These are phyloP conservation scores for Elysia crispata DNA, from an alignment of 2,888 invertebrate genomes.

Conservation along the genomic window DNA sequence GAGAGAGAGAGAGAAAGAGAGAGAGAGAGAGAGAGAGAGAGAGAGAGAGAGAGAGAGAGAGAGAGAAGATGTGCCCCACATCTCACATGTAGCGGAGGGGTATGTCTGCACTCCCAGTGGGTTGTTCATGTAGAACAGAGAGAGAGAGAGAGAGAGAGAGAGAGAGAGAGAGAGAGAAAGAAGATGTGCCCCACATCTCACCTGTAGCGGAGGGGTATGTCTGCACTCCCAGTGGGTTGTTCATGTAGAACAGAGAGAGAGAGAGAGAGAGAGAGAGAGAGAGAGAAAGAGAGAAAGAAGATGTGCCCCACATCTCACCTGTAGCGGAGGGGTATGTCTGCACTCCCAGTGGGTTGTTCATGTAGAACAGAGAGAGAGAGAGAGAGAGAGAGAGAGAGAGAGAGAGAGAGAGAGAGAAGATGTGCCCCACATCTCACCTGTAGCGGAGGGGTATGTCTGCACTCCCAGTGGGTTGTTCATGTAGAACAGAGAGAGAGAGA, in stretches of 20 bases:
- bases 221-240: slow-evolving; percentile 27
- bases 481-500: slow-evolving; percentile 20
- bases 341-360: slow-evolving; percentile 40
- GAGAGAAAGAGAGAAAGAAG: slow-evolving; percentile 13
- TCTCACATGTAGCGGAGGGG: not conserved
- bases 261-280: too few relatives aligned
- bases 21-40: slow-evolving; percentile 23
- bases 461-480: slow-evolving; percentile 43
- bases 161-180: slow-evolving; percentile 24
- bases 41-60: slow-evolving; percentile 30
- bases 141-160: too few relatives aligned
- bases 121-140: slow-evolving; percentile 46
- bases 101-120: not conserved
- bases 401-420: slow-evolving; percentile 17
- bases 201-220: slow-evolving; percentile 2
- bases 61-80: not conserved
- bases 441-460: not conserved
- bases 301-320: slow-evolving; percentile 16
- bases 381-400: too few relatives aligned
- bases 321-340: not conserved
- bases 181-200: not conserved
- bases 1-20: slow-evolving; percentile 20
- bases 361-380: slow-evolving; percentile 20
- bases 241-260: slow-evolving; percentile 37
- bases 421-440: slow-evolving; percentile 22